These are phyloP conservation scores for Neofelis nebulosa DNA, from an alignment of 2,113 vertebrate species.

Conservation along the genomic window DNA sequence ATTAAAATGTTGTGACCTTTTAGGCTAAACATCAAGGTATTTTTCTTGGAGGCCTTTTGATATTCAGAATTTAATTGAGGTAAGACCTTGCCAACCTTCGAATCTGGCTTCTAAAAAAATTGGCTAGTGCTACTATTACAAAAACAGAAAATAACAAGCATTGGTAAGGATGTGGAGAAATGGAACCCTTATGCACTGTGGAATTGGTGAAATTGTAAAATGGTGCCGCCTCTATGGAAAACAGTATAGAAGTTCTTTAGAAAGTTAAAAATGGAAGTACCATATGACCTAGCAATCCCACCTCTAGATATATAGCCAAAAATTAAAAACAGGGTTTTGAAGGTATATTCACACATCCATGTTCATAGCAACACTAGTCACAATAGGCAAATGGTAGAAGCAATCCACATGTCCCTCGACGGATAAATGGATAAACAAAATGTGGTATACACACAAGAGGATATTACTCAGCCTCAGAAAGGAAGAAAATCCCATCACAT, in stretches of 20 bases:
- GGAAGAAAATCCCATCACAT: background rate
- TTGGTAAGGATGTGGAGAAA: background rate
- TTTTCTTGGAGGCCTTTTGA: conserved; percentile 32
- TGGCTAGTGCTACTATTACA: background rate
- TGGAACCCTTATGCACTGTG: background rate
- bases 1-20: conserved; percentile 52
- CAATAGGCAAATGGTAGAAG: background rate
- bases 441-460: background rate
- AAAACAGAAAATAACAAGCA: background rate
- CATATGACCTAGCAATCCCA: background rate
- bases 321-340: conserved; percentile 18
- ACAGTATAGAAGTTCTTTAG: background rate
- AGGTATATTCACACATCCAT: background rate
- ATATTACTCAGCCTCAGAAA: background rate
- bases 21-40: conserved; percentile 1
- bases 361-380: background rate
- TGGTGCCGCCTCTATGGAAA: conserved; percentile 10
- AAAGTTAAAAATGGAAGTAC: conserved; percentile 27
- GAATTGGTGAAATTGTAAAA: background rate
- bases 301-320: background rate
- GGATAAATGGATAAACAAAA: background rate
- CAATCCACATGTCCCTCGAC: background rate
- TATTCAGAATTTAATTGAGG: conserved; percentile 50
- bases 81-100: background rate
- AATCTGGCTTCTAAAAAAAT: conserved; percentile 27